Evolutionary conservation across 2,113 vertebrate genomes (phyloP), one percentile per base, ranked within the genome.

Genomic region (Onychostruthus taczanowskii): DNA sequence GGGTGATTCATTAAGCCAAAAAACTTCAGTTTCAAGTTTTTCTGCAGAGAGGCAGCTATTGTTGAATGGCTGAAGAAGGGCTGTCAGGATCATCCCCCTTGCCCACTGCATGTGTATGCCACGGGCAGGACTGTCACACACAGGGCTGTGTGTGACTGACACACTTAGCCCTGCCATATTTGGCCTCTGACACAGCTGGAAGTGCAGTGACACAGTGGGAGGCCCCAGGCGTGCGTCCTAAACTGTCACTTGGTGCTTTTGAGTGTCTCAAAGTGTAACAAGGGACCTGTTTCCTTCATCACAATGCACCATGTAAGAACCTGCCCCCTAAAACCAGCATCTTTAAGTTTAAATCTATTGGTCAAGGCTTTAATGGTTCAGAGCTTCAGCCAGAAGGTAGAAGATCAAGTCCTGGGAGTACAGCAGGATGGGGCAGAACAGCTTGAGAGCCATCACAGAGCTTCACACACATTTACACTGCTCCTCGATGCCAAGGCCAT

Each of bases 291-390:
- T 95, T 79, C 58, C 81, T 80, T 49, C 47, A 33, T 37, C 2
- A 1, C 3, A 5, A 28, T 9, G 37, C 56, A 22, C 2, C 1
- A 7, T 7, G 0, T 7, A 27, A 87, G 33, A 27, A 64, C 22
- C 63, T 74, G 63, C 26, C 28, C 49, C 35, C 55, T 24, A 15
- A 92, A 88, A 12, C 13, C 44, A 46, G 41, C 7, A 37, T 80
- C 52, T 56, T 53, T 22, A 47, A 33, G 27, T 37, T 83, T 49
- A 39, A 49, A 39, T 44, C 8, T 20, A 15, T 46, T 31, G 41
- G 28, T 69, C 50, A 3, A 20, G 53, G 28, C 50, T 86, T 77
- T 50, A 73, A 30, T 84, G 41, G 37, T 62, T 85, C 3, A 14
- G 37, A 63, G 30, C 43, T 87, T 70, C 69, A 67, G n/a, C 27